phyloP scores from a whole-genome alignment of 2,797 vertebrate genomes.

The Cuniculus paca region DNA sequence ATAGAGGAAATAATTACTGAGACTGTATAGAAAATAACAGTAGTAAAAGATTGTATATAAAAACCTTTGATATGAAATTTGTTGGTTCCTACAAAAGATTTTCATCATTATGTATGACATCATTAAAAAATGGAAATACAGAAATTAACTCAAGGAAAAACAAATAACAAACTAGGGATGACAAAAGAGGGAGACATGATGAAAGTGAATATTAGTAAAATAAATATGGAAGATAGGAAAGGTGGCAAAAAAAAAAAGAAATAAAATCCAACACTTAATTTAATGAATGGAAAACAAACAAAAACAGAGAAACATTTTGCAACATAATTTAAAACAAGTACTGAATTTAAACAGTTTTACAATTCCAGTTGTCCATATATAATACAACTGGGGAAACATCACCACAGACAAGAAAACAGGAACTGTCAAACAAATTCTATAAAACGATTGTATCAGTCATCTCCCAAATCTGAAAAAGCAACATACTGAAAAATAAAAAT shows the following conservation, averaged over 20 bases:
- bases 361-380: neutral
- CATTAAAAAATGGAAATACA: constrained; percentile 20
- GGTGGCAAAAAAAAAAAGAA: neutral
- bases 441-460: neutral
- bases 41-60: neutral
- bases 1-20: constrained; percentile 19
- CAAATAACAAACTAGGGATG: neutral
- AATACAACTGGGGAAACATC: neutral
- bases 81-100: neutral
- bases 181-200: neutral
- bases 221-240: neutral
- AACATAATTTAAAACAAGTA: neutral
- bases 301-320: neutral
- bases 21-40: neutral
- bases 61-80: neutral
- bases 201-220: neutral
- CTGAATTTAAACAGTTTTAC: neutral
- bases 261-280: neutral
- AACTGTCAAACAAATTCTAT: neutral
- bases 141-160: neutral
- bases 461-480: constrained; percentile 15
- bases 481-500: neutral
- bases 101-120: neutral
- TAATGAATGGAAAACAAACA: neutral
- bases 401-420: neutral